These are phyloP conservation scores for Protobothrops mucrosquamatus DNA, from an alignment of 2,113 vertebrate species.

Conservation along the genomic window DNA sequence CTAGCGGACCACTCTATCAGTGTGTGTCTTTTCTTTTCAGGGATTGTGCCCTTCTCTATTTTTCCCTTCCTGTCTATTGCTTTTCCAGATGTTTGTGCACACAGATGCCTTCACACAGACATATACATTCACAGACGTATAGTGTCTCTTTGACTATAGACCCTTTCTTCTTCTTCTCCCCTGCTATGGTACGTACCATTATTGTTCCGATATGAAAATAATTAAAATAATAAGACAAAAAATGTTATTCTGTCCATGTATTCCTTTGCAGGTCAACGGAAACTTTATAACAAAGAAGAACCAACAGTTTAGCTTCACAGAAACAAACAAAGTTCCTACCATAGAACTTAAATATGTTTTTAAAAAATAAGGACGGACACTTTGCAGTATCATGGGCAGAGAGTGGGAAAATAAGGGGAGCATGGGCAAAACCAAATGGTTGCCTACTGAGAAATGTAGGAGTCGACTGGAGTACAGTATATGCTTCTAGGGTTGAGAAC, in stretches of 20 bases:
- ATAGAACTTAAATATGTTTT: not conserved
- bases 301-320: not conserved
- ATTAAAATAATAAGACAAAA: not conserved
- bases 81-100: not conserved
- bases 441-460: not conserved
- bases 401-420: not conserved
- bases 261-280: not conserved
- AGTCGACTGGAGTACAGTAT: not conserved
- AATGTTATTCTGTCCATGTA: not conserved
- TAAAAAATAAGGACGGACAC: not conserved
- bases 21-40: not conserved
- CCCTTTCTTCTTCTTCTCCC: not conserved
- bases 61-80: not conserved
- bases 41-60: not conserved
- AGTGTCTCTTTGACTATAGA: not conserved
- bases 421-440: not conserved
- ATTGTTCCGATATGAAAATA: not conserved
- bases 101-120: not conserved
- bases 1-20: not conserved
- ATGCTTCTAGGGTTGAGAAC: not conserved
- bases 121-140: not conserved
- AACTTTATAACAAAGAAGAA: not conserved
- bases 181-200: not conserved
- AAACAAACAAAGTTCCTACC: not conserved
- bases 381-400: not conserved